These are phyloP conservation scores for Pseudorhiza aurosa DNA, from an alignment of 30 jellyfish, hydroid and myxozoan genomes.

Conservation along the genomic window DNA sequence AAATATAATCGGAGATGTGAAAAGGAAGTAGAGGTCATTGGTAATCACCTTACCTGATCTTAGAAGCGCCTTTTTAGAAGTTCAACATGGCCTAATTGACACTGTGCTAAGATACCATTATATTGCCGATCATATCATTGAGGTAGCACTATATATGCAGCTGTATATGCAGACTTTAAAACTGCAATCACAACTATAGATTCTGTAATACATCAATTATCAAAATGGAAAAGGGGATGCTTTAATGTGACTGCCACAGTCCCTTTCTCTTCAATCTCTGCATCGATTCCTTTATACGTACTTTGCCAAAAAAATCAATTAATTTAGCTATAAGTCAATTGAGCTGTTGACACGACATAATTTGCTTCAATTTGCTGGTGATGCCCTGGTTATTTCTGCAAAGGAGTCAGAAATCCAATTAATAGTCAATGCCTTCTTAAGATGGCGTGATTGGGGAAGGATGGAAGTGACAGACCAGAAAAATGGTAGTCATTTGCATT, in stretches of 20 bases:
- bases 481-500: neutral
- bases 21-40: constrained; percentile 21
- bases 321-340: constrained; percentile 22
- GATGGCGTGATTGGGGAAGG: constrained; percentile 9
- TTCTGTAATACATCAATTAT: neutral
- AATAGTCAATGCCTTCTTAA: neutral
- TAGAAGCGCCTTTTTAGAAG: constrained; percentile 14
- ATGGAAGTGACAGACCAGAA: constrained; percentile 36
- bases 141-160: constrained; percentile 17
- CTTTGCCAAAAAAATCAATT: constrained; percentile 13
- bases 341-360: constrained; percentile 21
- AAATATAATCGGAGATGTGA: constrained; percentile 47
- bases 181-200: constrained; percentile 9
- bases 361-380: constrained; percentile 22
- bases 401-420: neutral
- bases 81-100: constrained; percentile 28
- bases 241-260: constrained; percentile 8
- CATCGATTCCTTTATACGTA: constrained; percentile 11
- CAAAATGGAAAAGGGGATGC: constrained; percentile 12
- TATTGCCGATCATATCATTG: constrained; percentile 13
- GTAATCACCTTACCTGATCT: constrained; percentile 25
- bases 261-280: constrained; percentile 17
- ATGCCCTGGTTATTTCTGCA: constrained; percentile 20
- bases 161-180: constrained; percentile 31
- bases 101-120: constrained; percentile 20